phyloP scores from a whole-genome alignment of 1,140 invertebrate species.

The Helicoverpa armigera region DNA sequence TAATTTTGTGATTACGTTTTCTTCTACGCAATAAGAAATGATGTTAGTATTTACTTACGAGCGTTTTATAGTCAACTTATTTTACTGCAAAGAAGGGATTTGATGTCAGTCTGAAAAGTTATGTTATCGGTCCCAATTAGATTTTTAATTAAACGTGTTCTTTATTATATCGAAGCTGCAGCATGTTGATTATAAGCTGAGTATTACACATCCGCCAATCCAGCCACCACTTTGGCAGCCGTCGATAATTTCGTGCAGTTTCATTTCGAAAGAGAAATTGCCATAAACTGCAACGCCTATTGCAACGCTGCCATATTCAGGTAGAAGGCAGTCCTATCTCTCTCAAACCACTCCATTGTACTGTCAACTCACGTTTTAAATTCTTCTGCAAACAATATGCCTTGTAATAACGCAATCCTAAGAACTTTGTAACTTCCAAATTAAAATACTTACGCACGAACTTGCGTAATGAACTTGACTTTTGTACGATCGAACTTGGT shows the following conservation, averaged over 20 bases:
- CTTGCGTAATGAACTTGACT: slow-evolving; percentile 38
- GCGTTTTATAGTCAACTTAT: no score
- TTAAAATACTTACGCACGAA: slow-evolving; percentile 30
- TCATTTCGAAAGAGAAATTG: slow-evolving; percentile 37
- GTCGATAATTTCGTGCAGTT: slow-evolving; percentile 13
- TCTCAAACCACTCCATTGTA: slow-evolving; percentile 31
- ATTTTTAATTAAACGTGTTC: no score
- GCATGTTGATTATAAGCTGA: no score
- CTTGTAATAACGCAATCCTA: slow-evolving; percentile 24
- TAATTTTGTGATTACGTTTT: not conserved
- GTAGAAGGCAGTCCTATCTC: slow-evolving; percentile 8
- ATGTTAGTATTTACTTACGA: no score
- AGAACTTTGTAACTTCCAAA: slow-evolving; percentile 20
- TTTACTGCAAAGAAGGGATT: not conserved
- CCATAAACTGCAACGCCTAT: slow-evolving; percentile 25
- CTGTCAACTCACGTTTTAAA: slow-evolving; percentile 32
- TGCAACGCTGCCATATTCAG: slow-evolving; percentile 12
- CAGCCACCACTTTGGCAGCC: not conserved
- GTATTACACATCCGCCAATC: not conserved
- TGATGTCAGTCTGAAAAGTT: not conserved
- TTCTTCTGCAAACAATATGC: slow-evolving; percentile 40
- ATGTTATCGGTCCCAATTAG: no score
- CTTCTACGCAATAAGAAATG: not conserved
- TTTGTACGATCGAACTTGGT: slow-evolving; percentile 12
- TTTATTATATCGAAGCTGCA: no score